A percentile compares a stretch with the other conserved stretches of the same genome.
phyloP scores from a whole-genome alignment of 2,113 vertebrate genomes.

The Climacteris rufus region DNA sequence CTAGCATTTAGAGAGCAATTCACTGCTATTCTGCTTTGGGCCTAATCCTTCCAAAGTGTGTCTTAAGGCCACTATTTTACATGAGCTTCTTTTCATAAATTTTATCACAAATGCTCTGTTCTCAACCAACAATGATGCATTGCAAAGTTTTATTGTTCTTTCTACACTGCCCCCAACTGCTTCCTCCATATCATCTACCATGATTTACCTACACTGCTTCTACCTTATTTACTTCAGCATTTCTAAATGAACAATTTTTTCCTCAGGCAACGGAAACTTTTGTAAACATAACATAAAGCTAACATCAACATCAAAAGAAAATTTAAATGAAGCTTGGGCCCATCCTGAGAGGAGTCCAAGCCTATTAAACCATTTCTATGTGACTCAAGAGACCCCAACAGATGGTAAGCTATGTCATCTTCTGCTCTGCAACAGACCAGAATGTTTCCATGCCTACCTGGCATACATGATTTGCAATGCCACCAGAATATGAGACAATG shows the following conservation, averaged over 20 bases:
- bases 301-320: background rate
- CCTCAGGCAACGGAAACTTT: background rate
- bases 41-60: background rate
- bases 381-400: background rate
- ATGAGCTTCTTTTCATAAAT: background rate
- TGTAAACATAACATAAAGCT: background rate
- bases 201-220: background rate
- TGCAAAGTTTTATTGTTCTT: background rate
- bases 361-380: background rate
- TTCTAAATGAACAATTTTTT: background rate
- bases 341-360: background rate
- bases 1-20: background rate
- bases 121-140: background rate
- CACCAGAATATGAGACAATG: slow-evolving; percentile 89
- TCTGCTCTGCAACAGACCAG: background rate
- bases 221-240: background rate
- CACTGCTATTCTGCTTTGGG: background rate
- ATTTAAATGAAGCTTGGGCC: background rate
- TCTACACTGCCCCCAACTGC: background rate
- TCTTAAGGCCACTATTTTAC: background rate
- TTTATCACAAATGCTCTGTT: background rate
- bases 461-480: slow-evolving; percentile 96
- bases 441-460: slow-evolving; percentile 73
- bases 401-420: background rate
- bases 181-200: background rate